Conservation (phyloP, 2,797 vertebrate genomes). For the Fringilla coelebs region DNA sequence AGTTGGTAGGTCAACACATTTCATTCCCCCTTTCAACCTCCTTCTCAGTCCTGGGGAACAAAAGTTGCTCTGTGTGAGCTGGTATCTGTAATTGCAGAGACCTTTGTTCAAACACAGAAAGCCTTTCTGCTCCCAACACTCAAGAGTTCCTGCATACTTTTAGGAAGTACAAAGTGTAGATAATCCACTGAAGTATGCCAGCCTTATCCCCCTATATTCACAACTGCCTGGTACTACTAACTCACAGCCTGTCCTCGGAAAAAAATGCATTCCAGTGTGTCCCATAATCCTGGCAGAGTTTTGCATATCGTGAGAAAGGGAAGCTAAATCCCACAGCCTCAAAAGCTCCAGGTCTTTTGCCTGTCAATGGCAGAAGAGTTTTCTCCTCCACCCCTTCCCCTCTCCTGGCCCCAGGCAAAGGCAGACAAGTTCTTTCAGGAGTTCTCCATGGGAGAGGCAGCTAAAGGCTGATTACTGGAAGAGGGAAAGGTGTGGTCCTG, state of each 20-base stretch:
- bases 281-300: slow-evolving; percentile 14
- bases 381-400: slow-evolving; percentile 32
- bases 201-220: slow-evolving; percentile 9
- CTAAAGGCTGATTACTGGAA: slow-evolving; percentile 11
- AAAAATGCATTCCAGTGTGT: not conserved
- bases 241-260: not conserved
- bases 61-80: slow-evolving; percentile 47
- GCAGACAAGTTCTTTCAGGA: slow-evolving; percentile 54
- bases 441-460: slow-evolving; percentile 28
- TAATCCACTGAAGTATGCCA: slow-evolving; percentile 52
- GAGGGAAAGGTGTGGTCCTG: slow-evolving; percentile 30
- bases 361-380: not conserved
- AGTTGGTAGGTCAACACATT: slow-evolving; percentile 23
- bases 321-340: not conserved
- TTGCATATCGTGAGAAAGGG: not conserved
- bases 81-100: slow-evolving; percentile 28
- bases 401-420: slow-evolving; percentile 6
- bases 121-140: slow-evolving; percentile 8
- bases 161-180: slow-evolving; percentile 40
- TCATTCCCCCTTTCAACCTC: slow-evolving; percentile 2
- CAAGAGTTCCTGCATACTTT: not conserved
- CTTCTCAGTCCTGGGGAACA: slow-evolving; percentile 5
- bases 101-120: slow-evolving; percentile 48
- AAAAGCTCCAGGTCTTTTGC: not conserved
- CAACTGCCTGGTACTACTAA: slow-evolving; percentile 5